phyloP scores from a whole-genome alignment of 2,113 vertebrate genomes.

The Myotis yumanensis region DNA sequence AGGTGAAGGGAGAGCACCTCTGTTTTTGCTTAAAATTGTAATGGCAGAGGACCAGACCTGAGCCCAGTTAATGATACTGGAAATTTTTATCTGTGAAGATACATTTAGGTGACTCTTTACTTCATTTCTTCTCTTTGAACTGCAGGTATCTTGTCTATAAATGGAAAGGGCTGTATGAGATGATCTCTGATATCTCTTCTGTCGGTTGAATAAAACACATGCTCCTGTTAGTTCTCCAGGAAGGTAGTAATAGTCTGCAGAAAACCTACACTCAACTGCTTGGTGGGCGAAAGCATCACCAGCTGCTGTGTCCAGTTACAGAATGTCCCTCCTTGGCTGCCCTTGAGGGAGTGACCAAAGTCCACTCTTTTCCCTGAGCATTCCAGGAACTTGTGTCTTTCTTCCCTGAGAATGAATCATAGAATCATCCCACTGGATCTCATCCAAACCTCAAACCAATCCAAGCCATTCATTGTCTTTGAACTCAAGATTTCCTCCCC shows the following conservation, averaged over 20 bases:
- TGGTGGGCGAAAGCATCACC: too few relatives aligned
- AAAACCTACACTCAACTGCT: neutral
- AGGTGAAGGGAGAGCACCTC: neutral
- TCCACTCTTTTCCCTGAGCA: neutral
- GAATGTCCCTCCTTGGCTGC: neutral
- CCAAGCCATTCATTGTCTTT: slow-evolving; percentile 42
- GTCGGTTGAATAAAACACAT: neutral
- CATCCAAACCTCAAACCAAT: slow-evolving; percentile 59
- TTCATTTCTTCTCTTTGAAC: neutral
- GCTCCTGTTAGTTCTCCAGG: neutral
- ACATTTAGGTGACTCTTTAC: neutral
- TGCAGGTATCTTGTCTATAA: neutral
- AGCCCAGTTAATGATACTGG: too few relatives aligned
- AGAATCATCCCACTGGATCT: neutral
- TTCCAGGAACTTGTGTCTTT: slow-evolving; percentile 30
- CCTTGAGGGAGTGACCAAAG: neutral
- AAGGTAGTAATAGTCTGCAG: neutral
- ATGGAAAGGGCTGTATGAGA: neutral
- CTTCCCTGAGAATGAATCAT: slow-evolving; percentile 52
- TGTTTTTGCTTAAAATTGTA: neutral
- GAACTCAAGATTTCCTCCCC: slow-evolving; percentile 35
- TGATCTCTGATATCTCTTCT: neutral
- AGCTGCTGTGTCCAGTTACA: neutral
- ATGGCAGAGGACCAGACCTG: neutral
- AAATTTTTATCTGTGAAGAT: neutral